These are phyloP conservation scores for Pantherophis guttatus DNA, from an alignment of 2,113 vertebrate species.

Conservation along the genomic window DNA sequence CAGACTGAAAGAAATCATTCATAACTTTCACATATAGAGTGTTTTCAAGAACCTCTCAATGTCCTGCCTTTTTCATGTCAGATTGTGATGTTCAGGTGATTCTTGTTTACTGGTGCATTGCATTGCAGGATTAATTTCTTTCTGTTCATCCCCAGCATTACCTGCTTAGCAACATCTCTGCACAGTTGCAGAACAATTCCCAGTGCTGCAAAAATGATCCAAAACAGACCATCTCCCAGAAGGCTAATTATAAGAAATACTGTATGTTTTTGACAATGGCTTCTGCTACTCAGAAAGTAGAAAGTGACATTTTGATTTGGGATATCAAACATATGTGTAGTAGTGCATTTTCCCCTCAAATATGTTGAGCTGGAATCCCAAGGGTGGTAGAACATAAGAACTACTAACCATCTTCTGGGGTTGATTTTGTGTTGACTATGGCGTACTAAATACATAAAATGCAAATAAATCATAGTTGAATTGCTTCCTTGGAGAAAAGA, in stretches of 20 bases:
- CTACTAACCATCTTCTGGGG: neutral
- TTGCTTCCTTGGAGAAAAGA: neutral
- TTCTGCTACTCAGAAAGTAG: conserved; percentile 35
- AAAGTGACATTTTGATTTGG: conserved; percentile 14
- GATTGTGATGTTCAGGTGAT: neutral
- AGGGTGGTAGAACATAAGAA: neutral
- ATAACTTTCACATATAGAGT: neutral
- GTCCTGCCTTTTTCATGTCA: neutral
- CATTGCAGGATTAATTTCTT: neutral
- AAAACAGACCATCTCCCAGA: conserved; percentile 54
- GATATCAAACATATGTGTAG: conserved; percentile 16
- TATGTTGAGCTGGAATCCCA: conserved; percentile 1
- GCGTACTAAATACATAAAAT: neutral
- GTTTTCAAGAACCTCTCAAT: neutral
- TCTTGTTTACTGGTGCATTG: neutral
- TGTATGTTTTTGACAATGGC: conserved; percentile 1
- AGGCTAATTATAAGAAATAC: conserved; percentile 54
- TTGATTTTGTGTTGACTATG: neutral
- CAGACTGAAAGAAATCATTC: neutral
- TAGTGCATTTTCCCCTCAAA: neutral
- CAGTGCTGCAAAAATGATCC: conserved; percentile 32
- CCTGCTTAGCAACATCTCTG: conserved; percentile 2
- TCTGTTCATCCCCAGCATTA: neutral
- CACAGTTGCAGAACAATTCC: conserved; percentile 20
- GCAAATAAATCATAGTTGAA: neutral